phyloP scores from a whole-genome alignment of 2,888 invertebrate species.

The Melanotus villosus region DNA sequence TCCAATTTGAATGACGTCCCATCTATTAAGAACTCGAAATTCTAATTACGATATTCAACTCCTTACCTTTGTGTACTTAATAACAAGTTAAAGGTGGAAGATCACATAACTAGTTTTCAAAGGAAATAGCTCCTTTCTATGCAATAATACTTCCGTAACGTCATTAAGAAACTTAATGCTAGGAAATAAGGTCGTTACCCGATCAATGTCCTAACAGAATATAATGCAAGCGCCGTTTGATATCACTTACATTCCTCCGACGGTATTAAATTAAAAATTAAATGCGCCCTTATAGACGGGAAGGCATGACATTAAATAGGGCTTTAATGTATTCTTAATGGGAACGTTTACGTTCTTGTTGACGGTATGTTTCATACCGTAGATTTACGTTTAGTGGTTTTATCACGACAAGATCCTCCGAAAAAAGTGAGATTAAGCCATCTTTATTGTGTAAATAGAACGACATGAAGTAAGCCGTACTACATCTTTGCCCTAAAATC shows the following conservation, averaged over 20 bases:
- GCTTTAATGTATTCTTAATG: constrained; percentile 26
- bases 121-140: neutral
- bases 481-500: no score
- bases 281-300: constrained; percentile 6
- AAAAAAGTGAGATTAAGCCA: neutral
- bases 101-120: neutral
- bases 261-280: constrained; percentile 26
- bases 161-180: constrained; percentile 4
- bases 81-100: no score
- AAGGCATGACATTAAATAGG: constrained; percentile 19
- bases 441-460: neutral
- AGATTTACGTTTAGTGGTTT: neutral
- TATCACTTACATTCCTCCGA: constrained; percentile 12
- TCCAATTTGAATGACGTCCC: no score
- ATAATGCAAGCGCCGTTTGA: constrained; percentile 11
- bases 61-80: no score
- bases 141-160: constrained; percentile 2
- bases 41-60: no score
- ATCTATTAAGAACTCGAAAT: no score
- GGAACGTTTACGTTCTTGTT: constrained; percentile 11
- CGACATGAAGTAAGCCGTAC: no score
- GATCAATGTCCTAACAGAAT: constrained; percentile 19
- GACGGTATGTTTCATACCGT: constrained; percentile 11
- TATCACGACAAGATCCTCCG: constrained; percentile 4
- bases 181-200: constrained; percentile 4